Percentiles rank a stretch among this genome's conserved stretches.
phyloP scores from a whole-genome alignment of 23 tunicate species.

The Ciona savignyi region DNA sequence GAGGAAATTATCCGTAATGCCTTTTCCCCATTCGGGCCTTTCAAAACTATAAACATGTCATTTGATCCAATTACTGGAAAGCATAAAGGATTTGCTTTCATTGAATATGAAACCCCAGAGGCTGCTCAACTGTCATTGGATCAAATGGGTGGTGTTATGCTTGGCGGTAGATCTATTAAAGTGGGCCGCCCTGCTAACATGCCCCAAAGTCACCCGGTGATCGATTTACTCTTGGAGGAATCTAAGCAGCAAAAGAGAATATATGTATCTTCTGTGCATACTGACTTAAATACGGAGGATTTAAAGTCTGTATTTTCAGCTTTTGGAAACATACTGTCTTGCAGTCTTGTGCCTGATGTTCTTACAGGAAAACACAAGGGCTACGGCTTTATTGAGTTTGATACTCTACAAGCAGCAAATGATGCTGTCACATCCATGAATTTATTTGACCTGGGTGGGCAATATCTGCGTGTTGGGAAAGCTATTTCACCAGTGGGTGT shows the following conservation, averaged over 20 bases:
- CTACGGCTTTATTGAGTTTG: constrained; percentile 97
- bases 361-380: constrained; percentile 83
- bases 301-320: constrained; percentile 88
- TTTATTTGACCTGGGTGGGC: constrained; percentile 94
- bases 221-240: constrained; percentile 80
- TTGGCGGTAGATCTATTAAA: constrained; percentile 81
- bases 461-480: constrained; percentile 88
- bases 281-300: constrained; percentile 73
- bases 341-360: constrained; percentile 66
- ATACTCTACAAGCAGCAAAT: constrained; percentile 72
- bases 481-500: constrained; percentile 83
- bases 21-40: constrained; percentile 84
- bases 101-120: constrained; percentile 96
- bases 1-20: constrained; percentile 88
- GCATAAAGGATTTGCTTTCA: constrained; percentile 96
- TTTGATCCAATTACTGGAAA: constrained; percentile 95
- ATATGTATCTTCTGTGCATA: constrained; percentile 86
- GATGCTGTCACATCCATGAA: constrained; percentile 96
- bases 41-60: constrained; percentile 88
- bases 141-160: constrained; percentile 85
- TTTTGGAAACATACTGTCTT: constrained; percentile 83
- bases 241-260: constrained; percentile 61
- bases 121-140: constrained; percentile 95
- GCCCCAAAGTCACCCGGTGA: constrained; percentile 93
- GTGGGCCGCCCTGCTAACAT: constrained; percentile 94